Evolutionary conservation across 64 coral and sea anemone genomes (phyloP), one percentile per base, ranked within the genome.

Genomic region (Montipora cactus): DNA sequence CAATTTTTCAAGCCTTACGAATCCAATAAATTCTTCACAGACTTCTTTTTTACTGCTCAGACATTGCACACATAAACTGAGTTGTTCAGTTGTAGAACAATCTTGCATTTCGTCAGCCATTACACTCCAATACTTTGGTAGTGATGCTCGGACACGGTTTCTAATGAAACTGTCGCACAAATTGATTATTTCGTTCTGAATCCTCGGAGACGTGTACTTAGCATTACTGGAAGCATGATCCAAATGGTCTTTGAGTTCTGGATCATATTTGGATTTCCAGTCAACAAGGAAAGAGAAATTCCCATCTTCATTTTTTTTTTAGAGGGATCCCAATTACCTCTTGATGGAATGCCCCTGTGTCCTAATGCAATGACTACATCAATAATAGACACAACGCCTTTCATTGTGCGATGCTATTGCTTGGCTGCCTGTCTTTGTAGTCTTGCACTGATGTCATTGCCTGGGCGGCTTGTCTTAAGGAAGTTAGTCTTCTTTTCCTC

Each of bases 71-170:
- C 87, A 89, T 46, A 89, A 16, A 89, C 87, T 78, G 49, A 81
- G 51, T 91, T 81, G 89, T 66, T 91, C 89, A 91, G 89, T 91
- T 78, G 89, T 78, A 57, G 89, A 81, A 78, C 59, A 91, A 91
- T 94, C 84, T 85, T 94, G 84, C 28, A 67, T 94, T 87, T 94
- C 86, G 51, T 89, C 64, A 50, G 78, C 92, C 86, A 81, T 81
- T 50, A 82, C 72, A 52, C 92, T 89, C 85, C 92, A 94, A 67
- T 94, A 94, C 67, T 94, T 94, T 80, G 85, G 92, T 44, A 94
- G 81, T 47, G 62, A 84, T 45, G 49, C 50, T 15, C 9, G 13
- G 13, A 94, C 58, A 25, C 72, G 77, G 45, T 94, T 37, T 79
- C 86, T 74, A 57, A 89, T 89, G 66, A 72, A 20, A 44, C 72